Percentiles rank a stretch among this genome's conserved stretches.
Evolutionary conservation across 2,888 invertebrate species (phyloP).

Genomic region (Cantharis rustica): DNA sequence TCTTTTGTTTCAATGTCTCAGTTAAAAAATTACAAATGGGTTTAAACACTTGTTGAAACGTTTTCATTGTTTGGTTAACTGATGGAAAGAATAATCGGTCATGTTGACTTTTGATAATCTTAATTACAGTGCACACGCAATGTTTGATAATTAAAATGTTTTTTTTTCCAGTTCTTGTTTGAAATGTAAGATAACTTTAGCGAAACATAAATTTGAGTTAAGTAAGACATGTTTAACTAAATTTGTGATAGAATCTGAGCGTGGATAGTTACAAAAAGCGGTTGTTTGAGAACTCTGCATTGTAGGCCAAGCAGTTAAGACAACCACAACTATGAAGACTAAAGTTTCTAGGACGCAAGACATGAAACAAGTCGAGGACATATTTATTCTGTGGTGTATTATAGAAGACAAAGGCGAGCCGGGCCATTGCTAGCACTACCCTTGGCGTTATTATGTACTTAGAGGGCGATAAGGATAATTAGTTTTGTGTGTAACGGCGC

Average conservation of each 20-base stretch:
- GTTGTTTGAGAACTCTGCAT: slow-evolving; percentile 14
- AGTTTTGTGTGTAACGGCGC: slow-evolving; percentile 35
- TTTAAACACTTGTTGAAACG: background rate
- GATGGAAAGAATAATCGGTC: background rate
- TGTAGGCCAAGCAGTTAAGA: slow-evolving; percentile 26
- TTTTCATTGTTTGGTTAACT: background rate
- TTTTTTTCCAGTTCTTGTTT: background rate
- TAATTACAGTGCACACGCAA: background rate
- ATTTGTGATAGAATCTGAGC: background rate
- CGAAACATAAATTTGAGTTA: background rate
- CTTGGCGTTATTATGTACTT: slow-evolving; percentile 35
- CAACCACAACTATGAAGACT: slow-evolving; percentile 30
- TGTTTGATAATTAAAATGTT: background rate
- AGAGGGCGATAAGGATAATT: slow-evolving; percentile 38
- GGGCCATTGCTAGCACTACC: slow-evolving; percentile 31
- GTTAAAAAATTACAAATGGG: background rate
- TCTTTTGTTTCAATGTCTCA: background rate
- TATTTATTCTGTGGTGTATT: slow-evolving; percentile 29
- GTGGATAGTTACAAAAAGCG: slow-evolving; percentile 9
- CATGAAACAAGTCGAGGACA: slow-evolving; percentile 30
- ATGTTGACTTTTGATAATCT: background rate
- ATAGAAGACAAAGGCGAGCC: slow-evolving; percentile 30
- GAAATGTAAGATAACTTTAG: background rate
- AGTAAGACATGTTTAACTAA: background rate
- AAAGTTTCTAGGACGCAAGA: slow-evolving; percentile 27